phyloP scores from a whole-genome alignment of 30 jellyfish, hydroid and myxozoan species.

The Aurelia coerulea region DNA sequence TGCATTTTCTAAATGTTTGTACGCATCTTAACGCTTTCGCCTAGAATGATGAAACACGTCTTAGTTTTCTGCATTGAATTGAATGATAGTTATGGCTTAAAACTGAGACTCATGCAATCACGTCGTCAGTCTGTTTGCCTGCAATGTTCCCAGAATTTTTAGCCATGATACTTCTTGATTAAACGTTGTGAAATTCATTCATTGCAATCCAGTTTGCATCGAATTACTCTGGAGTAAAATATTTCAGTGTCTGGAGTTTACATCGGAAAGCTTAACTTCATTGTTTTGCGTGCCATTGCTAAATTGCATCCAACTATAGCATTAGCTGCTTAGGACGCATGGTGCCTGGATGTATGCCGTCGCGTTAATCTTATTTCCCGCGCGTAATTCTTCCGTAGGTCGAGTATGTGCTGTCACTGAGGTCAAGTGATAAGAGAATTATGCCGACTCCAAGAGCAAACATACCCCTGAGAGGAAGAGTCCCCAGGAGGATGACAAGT shows the following conservation, averaged over 20 bases:
- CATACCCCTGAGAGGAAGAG: slow-evolving; percentile 87
- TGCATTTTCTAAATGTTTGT: too few relatives aligned
- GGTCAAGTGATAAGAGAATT: slow-evolving; percentile 67
- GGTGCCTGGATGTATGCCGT: slow-evolving; percentile 1
- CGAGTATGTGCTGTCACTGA: slow-evolving; percentile 69
- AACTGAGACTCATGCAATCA: too few relatives aligned
- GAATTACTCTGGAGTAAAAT: not conserved
- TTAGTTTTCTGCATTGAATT: too few relatives aligned
- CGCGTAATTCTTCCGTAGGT: slow-evolving; percentile 63
- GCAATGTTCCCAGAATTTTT: too few relatives aligned
- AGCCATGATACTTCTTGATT: too few relatives aligned
- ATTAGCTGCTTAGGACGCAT: slow-evolving; percentile 4
- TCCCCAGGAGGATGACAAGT: slow-evolving; percentile 83
- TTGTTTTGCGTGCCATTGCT: slow-evolving; percentile 11
- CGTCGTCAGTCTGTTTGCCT: too few relatives aligned
- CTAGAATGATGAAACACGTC: too few relatives aligned
- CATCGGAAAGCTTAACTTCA: slow-evolving; percentile 4
- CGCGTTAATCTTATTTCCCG: slow-evolving; percentile 11
- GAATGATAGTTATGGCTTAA: too few relatives aligned
- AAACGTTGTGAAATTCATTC: too few relatives aligned
- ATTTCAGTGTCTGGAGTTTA: not conserved
- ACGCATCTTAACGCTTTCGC: too few relatives aligned
- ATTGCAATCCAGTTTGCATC: too few relatives aligned
- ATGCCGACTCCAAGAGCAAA: slow-evolving; percentile 88
- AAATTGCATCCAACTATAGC: not conserved